Base-by-base conservation (phyloP, 64 coral and sea anemone genomes). In the Trachythela sp. region DNA sequence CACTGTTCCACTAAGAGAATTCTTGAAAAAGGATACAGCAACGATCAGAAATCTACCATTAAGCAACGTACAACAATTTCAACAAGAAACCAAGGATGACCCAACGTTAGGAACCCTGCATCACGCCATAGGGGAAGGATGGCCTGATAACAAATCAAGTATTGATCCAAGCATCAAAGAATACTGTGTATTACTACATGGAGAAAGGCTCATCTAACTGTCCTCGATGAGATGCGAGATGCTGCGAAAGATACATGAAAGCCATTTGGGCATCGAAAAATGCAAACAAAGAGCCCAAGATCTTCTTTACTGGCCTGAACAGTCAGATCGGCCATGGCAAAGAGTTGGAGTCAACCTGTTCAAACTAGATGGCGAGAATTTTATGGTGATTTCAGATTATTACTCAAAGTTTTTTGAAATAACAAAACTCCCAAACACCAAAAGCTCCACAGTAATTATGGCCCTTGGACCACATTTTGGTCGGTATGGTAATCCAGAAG, bases 1-100 rank as follows among this genome's bases (percentile, higher is more conserved):
- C 30, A 88, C 91, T 67, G 76, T 75, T 34, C 87, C 91, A 36
- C 68, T 89, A 45, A 60, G 86, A 84, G 87, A 88, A 51, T 56
- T 89, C 14, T 40, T 89, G 14, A 89, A 85, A 85, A 52, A 92
- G 24, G 76, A 41, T 18, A 90, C 9, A 85, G 48, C 29, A 76
- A 39, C 80, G 33, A 39, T 84, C 15, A 84, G 36, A 17, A 84
- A 40, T 84, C 80, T 84, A 22, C 80, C 34, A 38, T 34, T 84
- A 18, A 84, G 33, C 34, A 34, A 84, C 20, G 40, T 84, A 84
- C 80, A 84, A 40, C 26, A 84, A 84, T 40, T 84, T 39, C 34
- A 84, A 38, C 80, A 34, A 84, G 80, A 29, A 40, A 84, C 80
- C 80, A 84, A 84, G 18, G 35, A 22, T 20, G 80, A 84, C 40